These are phyloP conservation scores for Datnioides undecimradiatus DNA, from an alignment of 2,113 vertebrate genomes.

Conservation along the genomic window DNA sequence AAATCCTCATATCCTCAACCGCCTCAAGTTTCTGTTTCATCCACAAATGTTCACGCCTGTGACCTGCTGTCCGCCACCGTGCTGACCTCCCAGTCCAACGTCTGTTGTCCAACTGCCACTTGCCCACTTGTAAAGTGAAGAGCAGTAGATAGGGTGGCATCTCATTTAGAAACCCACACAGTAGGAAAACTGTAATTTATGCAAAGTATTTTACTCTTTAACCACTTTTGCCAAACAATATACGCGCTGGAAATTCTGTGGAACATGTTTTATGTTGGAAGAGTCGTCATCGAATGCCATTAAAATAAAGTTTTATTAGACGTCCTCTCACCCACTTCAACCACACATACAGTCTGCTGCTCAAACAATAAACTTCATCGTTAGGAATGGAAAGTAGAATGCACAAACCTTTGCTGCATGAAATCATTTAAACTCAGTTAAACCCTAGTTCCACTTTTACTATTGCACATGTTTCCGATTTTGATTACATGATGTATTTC, in stretches of 20 bases:
- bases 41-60: conserved; percentile 8
- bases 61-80: background rate
- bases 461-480: background rate
- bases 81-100: background rate
- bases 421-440: conserved; percentile 1
- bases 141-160: background rate
- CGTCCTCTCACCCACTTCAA: background rate
- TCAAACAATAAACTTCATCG: background rate
- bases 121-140: background rate
- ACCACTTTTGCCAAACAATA: background rate
- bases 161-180: background rate
- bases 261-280: background rate
- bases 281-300: background rate
- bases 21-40: conserved; percentile 51
- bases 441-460: background rate
- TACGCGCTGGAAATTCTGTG: background rate
- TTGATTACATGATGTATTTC: background rate
- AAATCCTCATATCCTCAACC: conserved; percentile 52
- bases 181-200: background rate
- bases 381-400: background rate
- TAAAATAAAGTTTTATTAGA: background rate
- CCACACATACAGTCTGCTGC: background rate
- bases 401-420: background rate
- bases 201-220: background rate
- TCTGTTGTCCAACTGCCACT: background rate